Evolutionary conservation across 2,888 invertebrate species (phyloP), one percentile per base, ranked within the genome.

Genomic region (Eumacrocentrus americanus): DNA sequence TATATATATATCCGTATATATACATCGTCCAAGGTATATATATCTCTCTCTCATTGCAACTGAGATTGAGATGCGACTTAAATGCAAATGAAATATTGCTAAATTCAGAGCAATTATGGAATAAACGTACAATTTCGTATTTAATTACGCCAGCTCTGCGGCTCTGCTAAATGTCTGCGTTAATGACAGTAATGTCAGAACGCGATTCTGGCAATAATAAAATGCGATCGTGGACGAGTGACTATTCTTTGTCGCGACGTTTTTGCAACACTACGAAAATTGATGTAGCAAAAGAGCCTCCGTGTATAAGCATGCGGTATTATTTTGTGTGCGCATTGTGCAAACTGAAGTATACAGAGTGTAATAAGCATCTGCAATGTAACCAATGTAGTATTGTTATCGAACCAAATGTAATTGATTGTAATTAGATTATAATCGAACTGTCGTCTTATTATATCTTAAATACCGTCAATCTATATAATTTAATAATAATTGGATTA

Each of bases 11-110:
- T 29, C 29, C 9, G 29, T n/a, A n/a, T n/a, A n/a, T n/a, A n/a
- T n/a, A n/a, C n/a, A n/a, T n/a, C n/a, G n/a, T n/a, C n/a, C n/a
- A n/a, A n/a, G n/a, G n/a, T 16, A 9, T 20, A 9, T 20, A 3
- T 18, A 6, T 16, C 5, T 42, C 42, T 42, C 20, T 7, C 18
- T 22, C 12, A n/a, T 23, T 23, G 6, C 23, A 48, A 48, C 18
- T 25, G 38, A 38, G 40, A 42, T 20, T 23, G 47, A 47, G 29
- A n/a, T n/a, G n/a, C n/a, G n/a, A 48, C 48, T 59, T 64, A 61
- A 67, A 66, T 62, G 61, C 67, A 72, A 75, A 76, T 76, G 72
- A 75, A 75, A 73, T 70, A 76, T 77, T 78, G 73, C 75, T 69
- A 76, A 77, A 77, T 75, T 76, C 72, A 67, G 73, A 69, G 67